Conservation (phyloP, 1,140 invertebrate genomes). For the Lithobius niger region DNA sequence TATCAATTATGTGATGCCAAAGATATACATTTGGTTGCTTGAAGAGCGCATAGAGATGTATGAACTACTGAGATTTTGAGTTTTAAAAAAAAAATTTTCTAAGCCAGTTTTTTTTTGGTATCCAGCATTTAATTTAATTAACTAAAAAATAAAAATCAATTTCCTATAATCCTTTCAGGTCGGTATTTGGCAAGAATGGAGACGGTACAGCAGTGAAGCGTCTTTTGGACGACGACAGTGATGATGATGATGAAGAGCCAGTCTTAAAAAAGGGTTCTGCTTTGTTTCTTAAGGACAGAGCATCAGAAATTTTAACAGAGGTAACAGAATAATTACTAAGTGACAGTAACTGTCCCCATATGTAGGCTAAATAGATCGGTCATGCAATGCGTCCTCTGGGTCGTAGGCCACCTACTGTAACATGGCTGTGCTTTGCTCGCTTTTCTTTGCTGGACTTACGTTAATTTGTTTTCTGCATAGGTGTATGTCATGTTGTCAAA, state of each 20-base stretch:
- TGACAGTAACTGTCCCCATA: too few species aligned
- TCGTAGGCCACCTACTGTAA: too few species aligned
- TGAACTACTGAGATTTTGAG: neutral
- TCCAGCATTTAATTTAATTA: neutral
- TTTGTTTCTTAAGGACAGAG: neutral
- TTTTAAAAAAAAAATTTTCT: neutral
- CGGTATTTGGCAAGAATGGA: neutral
- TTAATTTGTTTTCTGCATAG: too few species aligned
- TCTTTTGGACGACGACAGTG: neutral
- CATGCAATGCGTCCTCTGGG: too few species aligned
- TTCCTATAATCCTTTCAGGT: neutral
- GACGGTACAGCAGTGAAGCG: neutral
- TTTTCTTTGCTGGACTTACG: too few species aligned
- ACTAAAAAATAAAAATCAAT: neutral
- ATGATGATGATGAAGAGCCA: neutral
- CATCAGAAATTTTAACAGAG: neutral
- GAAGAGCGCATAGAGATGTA: neutral
- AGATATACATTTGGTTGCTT: neutral
- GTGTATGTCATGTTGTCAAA: too few species aligned
- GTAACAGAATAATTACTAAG: too few species aligned
- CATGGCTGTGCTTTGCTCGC: too few species aligned
- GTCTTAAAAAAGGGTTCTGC: neutral
- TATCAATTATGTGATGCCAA: neutral
- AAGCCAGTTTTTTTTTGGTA: neutral
- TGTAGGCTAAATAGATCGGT: too few species aligned